These are phyloP conservation scores for Perizoma flavofasciatum DNA, from an alignment of 2,888 invertebrate genomes.

Conservation along the genomic window DNA sequence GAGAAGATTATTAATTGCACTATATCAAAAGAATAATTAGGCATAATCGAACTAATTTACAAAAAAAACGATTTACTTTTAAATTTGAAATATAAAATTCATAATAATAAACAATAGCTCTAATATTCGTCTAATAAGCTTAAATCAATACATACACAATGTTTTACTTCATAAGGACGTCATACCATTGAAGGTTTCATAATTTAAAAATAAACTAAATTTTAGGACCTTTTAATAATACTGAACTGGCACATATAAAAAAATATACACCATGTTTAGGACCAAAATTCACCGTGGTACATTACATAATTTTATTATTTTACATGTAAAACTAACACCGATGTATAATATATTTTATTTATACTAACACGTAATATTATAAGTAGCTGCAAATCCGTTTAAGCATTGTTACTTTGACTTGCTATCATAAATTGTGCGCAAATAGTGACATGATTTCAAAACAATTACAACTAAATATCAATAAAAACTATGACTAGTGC, in stretches of 20 bases:
- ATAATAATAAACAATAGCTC: too few species aligned
- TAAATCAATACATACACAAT: too few species aligned
- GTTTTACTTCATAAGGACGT: conserved; percentile 17
- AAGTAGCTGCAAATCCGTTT: conserved; percentile 29
- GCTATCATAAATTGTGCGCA: conserved; percentile 34
- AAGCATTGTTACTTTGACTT: conserved; percentile 11
- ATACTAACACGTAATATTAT: conserved; percentile 12
- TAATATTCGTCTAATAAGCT: too few species aligned
- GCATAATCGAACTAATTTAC: too few species aligned
- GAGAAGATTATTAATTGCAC: neutral
- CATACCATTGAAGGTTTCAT: conserved; percentile 20
- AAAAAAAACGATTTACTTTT: too few species aligned
- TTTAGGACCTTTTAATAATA: conserved; percentile 23
- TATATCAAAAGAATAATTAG: too few species aligned
- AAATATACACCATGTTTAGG: conserved; percentile 25
- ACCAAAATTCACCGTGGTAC: conserved; percentile 24
- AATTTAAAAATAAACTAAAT: conserved; percentile 8
- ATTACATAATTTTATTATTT: conserved; percentile 16
- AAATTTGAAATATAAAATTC: too few species aligned
- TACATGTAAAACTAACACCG: conserved; percentile 33
- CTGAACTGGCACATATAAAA: conserved; percentile 29
- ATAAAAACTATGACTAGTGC: conserved; percentile 53
- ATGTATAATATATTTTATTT: conserved; percentile 33
- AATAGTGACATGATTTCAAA: conserved; percentile 36
- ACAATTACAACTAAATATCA: conserved; percentile 38